These are phyloP conservation scores for Diloba caeruleocephala DNA, from an alignment of 2,888 invertebrate genomes.

Conservation along the genomic window DNA sequence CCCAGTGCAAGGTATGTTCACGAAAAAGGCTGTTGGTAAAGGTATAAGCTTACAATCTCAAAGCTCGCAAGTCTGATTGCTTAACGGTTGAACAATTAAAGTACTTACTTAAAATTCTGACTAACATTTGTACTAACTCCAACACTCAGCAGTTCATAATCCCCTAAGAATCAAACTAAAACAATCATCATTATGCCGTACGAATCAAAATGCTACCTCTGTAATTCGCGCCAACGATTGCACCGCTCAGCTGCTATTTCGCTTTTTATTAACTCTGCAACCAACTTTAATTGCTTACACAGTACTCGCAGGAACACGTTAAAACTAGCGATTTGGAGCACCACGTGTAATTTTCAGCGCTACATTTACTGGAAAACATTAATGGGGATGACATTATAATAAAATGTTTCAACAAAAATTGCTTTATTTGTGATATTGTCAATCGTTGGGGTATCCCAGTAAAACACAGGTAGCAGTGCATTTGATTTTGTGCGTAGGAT, in stretches of 20 bases:
- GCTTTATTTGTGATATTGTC: too few species aligned
- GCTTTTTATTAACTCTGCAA: conserved; percentile 51
- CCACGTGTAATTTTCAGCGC: conserved; percentile 43
- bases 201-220: conserved; percentile 35
- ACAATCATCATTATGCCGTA: conserved; percentile 23
- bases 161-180: conserved; percentile 27
- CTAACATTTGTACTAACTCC: conserved; percentile 11
- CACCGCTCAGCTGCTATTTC: conserved; percentile 33
- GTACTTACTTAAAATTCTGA: too few species aligned
- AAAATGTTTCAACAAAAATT: conserved; percentile 21
- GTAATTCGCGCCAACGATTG: conserved; percentile 27
- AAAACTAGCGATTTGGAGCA: conserved; percentile 56
- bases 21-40: too few species aligned
- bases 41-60: too few species aligned
- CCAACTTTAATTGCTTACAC: conserved; percentile 50
- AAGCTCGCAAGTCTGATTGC: too few species aligned
- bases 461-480: too few species aligned
- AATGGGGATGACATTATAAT: conserved; percentile 38
- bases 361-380: conserved; percentile 42
- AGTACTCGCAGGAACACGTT: conserved; percentile 42
- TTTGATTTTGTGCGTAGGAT: too few species aligned
- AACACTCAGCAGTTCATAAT: conserved; percentile 18
- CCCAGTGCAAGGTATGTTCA: too few species aligned
- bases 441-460: too few species aligned
- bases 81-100: too few species aligned